Evolutionary conservation across 2,113 vertebrate species (phyloP).

Genomic region (Anas platyrhynchos): DNA sequence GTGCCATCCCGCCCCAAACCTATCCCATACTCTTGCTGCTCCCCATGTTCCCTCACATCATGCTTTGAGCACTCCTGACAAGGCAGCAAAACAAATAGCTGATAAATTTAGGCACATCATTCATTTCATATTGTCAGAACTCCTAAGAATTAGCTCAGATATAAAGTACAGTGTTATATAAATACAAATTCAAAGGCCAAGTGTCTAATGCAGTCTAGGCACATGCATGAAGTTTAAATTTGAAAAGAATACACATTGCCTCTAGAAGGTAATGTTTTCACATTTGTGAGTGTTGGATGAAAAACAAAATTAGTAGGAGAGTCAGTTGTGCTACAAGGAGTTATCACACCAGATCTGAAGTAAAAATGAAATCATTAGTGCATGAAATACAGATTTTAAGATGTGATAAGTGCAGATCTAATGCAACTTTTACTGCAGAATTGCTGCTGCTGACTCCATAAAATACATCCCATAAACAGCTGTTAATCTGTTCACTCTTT

Average conservation of each 20-base stretch:
- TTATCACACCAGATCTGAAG: neutral
- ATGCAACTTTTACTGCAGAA: constrained; percentile 12
- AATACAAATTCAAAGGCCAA: neutral
- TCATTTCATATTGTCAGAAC: neutral
- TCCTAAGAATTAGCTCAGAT: neutral
- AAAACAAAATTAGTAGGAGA: neutral
- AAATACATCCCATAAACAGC: constrained; percentile 35
- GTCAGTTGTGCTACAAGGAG: neutral
- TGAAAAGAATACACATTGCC: neutral
- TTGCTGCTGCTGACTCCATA: constrained; percentile 20
- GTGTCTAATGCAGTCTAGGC: neutral
- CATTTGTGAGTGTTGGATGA: neutral
- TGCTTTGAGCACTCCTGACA: neutral
- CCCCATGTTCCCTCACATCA: neutral
- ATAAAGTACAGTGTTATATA: neutral
- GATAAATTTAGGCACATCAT: neutral
- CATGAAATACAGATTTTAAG: constrained; percentile 16
- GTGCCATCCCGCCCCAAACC: neutral
- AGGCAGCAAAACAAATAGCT: neutral
- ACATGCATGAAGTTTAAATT: neutral
- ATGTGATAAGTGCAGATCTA: neutral
- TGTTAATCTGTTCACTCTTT: constrained; percentile 55
- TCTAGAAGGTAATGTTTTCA: neutral
- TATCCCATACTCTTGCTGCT: neutral
- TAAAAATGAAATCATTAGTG: neutral